A percentile compares a stretch with the other conserved stretches of the same genome.
Conservation (phyloP, 2,113 vertebrate genomes). For the Nanger granti region DNA sequence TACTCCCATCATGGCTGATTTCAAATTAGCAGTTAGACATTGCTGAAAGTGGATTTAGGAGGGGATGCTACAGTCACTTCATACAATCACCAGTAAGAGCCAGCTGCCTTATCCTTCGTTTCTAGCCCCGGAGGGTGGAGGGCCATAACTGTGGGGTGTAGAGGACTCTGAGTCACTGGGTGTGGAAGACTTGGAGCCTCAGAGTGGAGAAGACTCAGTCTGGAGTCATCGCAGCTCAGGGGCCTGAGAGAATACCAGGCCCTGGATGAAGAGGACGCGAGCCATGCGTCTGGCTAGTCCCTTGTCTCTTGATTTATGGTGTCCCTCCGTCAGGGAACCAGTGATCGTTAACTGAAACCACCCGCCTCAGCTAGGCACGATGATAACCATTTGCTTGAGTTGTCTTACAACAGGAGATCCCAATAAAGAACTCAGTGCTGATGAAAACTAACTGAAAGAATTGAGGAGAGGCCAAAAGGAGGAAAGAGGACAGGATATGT, state of each 20-base stretch:
- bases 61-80: neutral
- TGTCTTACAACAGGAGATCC: neutral
- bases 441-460: neutral
- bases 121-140: too few species aligned
- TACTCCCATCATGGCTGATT: neutral
- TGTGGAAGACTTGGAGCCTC: neutral
- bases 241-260: neutral
- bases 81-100: accelerated
- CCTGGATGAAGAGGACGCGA: neutral
- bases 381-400: neutral
- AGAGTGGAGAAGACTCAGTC: too few species aligned
- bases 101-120: accelerated
- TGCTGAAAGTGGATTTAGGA: neutral
- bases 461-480: neutral
- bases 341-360: neutral
- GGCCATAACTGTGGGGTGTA: neutral
- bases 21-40: too few species aligned
- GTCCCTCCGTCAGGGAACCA: neutral
- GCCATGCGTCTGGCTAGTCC: accelerated
- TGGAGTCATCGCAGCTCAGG: neutral
- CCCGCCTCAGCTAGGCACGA: neutral
- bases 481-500: neutral
- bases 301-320: neutral
- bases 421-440: accelerated
- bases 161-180: neutral